A percentile compares a stretch with the other conserved stretches of the same genome.
Evolutionary conservation across 2,888 invertebrate genomes (phyloP).

Genomic region (Lepetodrilus schrolli): DNA sequence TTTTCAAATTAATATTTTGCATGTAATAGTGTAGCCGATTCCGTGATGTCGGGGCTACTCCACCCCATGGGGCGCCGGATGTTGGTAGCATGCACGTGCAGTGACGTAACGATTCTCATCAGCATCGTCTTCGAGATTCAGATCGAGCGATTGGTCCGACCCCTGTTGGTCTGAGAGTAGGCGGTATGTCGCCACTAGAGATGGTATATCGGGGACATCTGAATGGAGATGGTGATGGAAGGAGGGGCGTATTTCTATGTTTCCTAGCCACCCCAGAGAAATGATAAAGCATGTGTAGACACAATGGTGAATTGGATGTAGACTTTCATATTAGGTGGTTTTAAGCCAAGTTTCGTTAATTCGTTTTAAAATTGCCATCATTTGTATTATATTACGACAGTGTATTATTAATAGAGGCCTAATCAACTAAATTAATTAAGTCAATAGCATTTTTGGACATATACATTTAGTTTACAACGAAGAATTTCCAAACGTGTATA

Average conservation of each 20-base stretch:
- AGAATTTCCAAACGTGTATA: no score
- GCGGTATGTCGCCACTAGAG: neutral
- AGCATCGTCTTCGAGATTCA: neutral
- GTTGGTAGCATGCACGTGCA: neutral
- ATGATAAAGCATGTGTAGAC: neutral
- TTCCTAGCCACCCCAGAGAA: neutral
- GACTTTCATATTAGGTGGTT: no score
- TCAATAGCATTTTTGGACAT: no score
- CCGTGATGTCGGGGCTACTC: neutral
- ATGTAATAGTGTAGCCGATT: conserved; percentile 7
- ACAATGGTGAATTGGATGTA: no score
- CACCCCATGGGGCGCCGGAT: conserved; percentile 18
- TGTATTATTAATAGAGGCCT: no score
- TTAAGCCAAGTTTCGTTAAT: no score
- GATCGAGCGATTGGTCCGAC: neutral
- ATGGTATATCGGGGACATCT: neutral
- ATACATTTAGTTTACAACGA: no score
- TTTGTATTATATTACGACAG: no score
- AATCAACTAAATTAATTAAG: no score
- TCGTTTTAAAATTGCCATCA: no score
- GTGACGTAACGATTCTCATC: conserved; percentile 8
- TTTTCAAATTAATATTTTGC: conserved; percentile 23
- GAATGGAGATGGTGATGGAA: neutral
- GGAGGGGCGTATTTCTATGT: neutral
- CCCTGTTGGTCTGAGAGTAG: neutral